Conservation (phyloP, 2,797 vertebrate species). For the Microhierax caerulescens region DNA sequence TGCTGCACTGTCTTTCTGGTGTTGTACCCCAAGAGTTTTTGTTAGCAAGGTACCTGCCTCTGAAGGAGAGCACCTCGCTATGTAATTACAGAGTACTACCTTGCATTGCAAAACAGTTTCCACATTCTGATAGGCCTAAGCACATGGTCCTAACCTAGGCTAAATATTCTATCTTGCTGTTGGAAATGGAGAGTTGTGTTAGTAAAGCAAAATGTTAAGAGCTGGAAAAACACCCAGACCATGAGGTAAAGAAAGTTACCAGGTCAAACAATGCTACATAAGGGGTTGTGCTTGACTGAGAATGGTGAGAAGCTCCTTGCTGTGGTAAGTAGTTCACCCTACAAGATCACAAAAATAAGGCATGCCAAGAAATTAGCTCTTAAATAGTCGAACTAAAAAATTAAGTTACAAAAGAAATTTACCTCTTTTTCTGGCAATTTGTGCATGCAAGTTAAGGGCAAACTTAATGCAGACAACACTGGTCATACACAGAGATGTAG, state of each 20-base stretch:
- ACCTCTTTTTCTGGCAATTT: not conserved
- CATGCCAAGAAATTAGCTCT: not conserved
- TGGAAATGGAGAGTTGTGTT: not conserved
- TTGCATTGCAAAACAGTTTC: not conserved
- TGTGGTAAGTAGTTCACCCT: not conserved
- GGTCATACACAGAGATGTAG: not conserved
- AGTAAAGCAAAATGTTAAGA: not conserved
- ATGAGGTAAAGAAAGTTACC: not conserved
- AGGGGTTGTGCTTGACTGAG: not conserved
- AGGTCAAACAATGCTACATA: not conserved
- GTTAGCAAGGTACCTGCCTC: not conserved
- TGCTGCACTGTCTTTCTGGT: not conserved
- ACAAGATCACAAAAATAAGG: not conserved
- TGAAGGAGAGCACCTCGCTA: not conserved
- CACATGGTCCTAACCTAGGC: not conserved
- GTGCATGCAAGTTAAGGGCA: accelerated
- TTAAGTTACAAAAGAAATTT: not conserved
- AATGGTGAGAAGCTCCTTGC: not conserved
- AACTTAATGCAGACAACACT: not conserved
- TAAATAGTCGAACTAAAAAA: not conserved
- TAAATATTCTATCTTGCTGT: not conserved
- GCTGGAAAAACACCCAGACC: not conserved
- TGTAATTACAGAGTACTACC: not conserved
- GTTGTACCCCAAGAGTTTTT: not conserved
- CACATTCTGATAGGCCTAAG: not conserved